phyloP scores from a whole-genome alignment of 2,113 vertebrate genomes.

The Xyliphius kryptos region DNA sequence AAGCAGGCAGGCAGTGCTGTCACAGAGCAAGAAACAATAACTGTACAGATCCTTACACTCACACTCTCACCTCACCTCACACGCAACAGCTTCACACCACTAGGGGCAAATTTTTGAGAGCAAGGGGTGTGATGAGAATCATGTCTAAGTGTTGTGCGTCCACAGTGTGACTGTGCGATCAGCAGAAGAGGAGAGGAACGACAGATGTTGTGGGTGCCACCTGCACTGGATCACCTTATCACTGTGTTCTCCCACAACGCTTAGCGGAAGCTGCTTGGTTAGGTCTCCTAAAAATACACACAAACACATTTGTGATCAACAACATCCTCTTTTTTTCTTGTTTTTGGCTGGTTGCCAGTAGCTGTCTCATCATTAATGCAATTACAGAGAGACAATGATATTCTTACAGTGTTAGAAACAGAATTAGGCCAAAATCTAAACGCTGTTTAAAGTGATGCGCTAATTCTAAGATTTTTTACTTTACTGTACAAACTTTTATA shows the following conservation, averaged over 20 bases:
- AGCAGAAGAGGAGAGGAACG: slow-evolving; percentile 95
- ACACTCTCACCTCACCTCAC: slow-evolving; percentile 9
- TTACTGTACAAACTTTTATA: too few relatives aligned
- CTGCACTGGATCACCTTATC: slow-evolving; percentile 98
- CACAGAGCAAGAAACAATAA: slow-evolving; percentile 9
- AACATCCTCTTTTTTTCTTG: too few relatives aligned
- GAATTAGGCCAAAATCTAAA: too few relatives aligned
- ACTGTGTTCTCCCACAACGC: slow-evolving; percentile 85
- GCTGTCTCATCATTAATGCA: too few relatives aligned
- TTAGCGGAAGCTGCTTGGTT: slow-evolving; percentile 88
- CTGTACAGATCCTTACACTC: neutral
- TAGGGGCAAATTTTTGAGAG: neutral
- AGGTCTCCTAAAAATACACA: slow-evolving; percentile 59
- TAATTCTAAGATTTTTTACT: too few relatives aligned
- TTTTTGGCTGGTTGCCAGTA: too few relatives aligned
- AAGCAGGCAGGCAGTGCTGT: slow-evolving; percentile 13
- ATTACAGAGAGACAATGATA: too few relatives aligned
- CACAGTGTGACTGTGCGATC: slow-evolving; percentile 97
- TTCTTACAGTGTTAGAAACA: too few relatives aligned
- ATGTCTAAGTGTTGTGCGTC: slow-evolving; percentile 82
- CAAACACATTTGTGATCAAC: slow-evolving; percentile 11
- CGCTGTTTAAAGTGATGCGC: too few relatives aligned
- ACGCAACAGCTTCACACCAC: slow-evolving; percentile 6
- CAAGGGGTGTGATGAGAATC: neutral
- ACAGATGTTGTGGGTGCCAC: slow-evolving; percentile 94